Base-by-base conservation (phyloP, 2,888 invertebrate genomes). In the Eremobia ochroleuca region DNA sequence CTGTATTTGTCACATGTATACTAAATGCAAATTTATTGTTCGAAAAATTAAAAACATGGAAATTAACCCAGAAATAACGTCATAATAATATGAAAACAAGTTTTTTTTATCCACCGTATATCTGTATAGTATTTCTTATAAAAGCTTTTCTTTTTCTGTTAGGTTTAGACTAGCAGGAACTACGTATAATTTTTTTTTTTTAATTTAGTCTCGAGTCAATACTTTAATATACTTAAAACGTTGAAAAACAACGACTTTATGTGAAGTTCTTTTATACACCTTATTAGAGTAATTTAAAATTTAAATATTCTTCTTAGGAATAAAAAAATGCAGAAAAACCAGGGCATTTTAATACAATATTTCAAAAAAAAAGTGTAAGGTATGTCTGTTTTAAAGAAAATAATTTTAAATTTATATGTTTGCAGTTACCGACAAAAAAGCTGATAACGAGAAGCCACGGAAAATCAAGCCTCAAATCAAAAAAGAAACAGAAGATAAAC, bases 401-500 rank as follows among this genome's bases (percentile, higher is more conserved):
- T 85, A 59, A 81, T 74, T 43, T 31, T 1, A 9, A 31, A 55
- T 28, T 69, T 73, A n/a, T 59, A 28, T 68, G 61, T 64, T 83
- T 68, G 11, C 86, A 83, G 83, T 74, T 59, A 58, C 28, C 15
- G 59, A 55, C 34, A 46, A 40, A 28, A 77, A 6, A 86, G 72
- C 1, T 61, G 86, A 25, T 80, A 80, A 49, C 80, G 77, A 84
- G 87, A 89, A 55, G 71, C 73, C 58, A 77, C 40, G 61, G 31
- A 74, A 59, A 75, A 67, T 40, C 49, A 79, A 81, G 64, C 28
- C 70, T 31, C 13, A 11, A 21, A 49, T 4, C n/a, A 72, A 77
- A 74, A 37, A 81, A 67, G 69, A 80, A 77, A 55, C 67, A 62
- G 77, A 81, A 72, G 73, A 68, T 31, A 70, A 64, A 49, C 62